phyloP scores from a whole-genome alignment of 2,888 invertebrate species.

The Tromatobia lineatoria region DNA sequence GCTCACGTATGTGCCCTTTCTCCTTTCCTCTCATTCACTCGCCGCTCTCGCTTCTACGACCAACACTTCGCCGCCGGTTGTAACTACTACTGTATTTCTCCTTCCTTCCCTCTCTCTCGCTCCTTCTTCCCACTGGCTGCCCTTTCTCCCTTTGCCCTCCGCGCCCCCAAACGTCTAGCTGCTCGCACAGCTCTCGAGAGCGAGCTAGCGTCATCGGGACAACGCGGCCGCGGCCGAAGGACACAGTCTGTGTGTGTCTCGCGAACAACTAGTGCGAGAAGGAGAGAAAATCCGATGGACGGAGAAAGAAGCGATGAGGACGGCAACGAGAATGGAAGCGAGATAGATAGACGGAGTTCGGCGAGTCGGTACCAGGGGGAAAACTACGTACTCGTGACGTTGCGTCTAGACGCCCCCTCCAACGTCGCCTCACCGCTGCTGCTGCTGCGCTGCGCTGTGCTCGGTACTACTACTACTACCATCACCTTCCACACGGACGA shows the following conservation, averaged over 20 bases:
- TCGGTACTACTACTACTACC: slow-evolving; percentile 27
- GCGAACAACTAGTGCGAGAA: slow-evolving; percentile 39
- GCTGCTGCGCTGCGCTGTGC: slow-evolving; percentile 25
- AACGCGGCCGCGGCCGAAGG: slow-evolving; percentile 71
- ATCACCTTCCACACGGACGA: slow-evolving; percentile 47
- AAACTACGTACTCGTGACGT: slow-evolving; percentile 83
- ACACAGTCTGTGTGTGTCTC: slow-evolving; percentile 33
- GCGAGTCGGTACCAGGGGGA: slow-evolving; percentile 65
- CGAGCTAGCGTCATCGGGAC: slow-evolving; percentile 77
- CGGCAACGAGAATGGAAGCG: slow-evolving; percentile 48
- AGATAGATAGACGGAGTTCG: slow-evolving; percentile 34
- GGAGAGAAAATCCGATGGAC: slow-evolving; percentile 37
- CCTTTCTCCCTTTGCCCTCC: slow-evolving; percentile 58
- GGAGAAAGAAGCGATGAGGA: slow-evolving; percentile 35
- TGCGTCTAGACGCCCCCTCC: slow-evolving; percentile 85
- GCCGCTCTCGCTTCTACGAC: slow-evolving; percentile 25
- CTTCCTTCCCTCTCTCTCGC: slow-evolving; percentile 38
- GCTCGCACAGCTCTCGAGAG: slow-evolving; percentile 63
- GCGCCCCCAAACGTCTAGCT: slow-evolving; percentile 79
- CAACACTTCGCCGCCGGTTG: slow-evolving; percentile 25
- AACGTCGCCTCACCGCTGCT: slow-evolving; percentile 72
- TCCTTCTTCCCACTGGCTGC: slow-evolving; percentile 57
- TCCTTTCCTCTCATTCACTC: slow-evolving; percentile 46
- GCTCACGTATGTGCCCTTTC: slow-evolving; percentile 47
- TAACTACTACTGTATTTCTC: slow-evolving; percentile 42